These are phyloP conservation scores for Prorops nasuta DNA, from an alignment of 1,140 invertebrate species.

Conservation along the genomic window DNA sequence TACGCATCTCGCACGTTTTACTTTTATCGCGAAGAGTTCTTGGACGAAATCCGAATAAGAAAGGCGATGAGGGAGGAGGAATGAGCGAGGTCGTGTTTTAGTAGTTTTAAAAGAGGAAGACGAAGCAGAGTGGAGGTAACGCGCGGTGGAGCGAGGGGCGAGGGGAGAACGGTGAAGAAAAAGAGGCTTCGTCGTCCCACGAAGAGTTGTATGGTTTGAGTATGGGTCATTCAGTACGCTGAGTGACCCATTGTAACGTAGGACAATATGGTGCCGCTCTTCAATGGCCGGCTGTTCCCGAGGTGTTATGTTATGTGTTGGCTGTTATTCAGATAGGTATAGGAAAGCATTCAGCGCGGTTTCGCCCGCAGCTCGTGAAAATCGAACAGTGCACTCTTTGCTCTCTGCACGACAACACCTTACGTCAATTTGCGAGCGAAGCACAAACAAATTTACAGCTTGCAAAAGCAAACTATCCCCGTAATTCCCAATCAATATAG, in stretches of 20 bases:
- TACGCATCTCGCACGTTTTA: too few relatives aligned
- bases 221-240: slow-evolving; percentile 38
- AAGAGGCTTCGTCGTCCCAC: slow-evolving; percentile 28
- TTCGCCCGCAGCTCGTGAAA: slow-evolving; percentile 4
- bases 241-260: slow-evolving; percentile 44
- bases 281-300: slow-evolving; percentile 38
- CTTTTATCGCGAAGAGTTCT: slow-evolving; percentile 9
- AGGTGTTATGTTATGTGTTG: slow-evolving; percentile 46
- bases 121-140: too few relatives aligned
- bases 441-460: slow-evolving; percentile 25
- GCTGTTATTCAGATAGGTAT: slow-evolving; percentile 42
- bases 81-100: too few relatives aligned
- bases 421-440: slow-evolving; percentile 17
- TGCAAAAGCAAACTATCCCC: slow-evolving; percentile 16
- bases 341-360: slow-evolving; percentile 29
- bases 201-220: slow-evolving; percentile 28
- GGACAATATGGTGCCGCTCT: slow-evolving; percentile 39
- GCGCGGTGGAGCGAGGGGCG: neutral
- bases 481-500: too few relatives aligned
- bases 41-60: slow-evolving; percentile 15
- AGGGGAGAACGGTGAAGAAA: slow-evolving; percentile 18
- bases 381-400: neutral
- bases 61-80: too few relatives aligned
- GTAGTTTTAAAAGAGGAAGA: too few relatives aligned
- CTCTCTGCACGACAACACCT: neutral